phyloP scores from a whole-genome alignment of 2,888 invertebrate species.

The Ennomos fuscantarius region DNA sequence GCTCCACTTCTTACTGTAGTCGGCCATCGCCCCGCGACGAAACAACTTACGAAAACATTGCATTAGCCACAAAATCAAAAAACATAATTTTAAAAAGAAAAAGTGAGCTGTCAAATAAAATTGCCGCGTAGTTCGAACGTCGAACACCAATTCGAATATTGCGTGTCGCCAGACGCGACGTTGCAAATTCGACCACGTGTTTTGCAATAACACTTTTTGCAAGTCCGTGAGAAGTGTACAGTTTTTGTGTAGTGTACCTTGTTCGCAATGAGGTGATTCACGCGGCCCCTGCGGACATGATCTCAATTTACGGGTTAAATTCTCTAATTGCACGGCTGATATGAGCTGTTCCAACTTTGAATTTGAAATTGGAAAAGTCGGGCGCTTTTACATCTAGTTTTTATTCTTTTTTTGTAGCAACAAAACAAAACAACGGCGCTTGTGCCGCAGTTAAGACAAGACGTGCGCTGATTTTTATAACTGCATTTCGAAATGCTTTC shows the following conservation, averaged over 20 bases:
- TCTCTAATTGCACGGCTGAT: constrained; percentile 57
- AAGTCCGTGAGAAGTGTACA: constrained; percentile 43
- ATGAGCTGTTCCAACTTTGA: constrained; percentile 29
- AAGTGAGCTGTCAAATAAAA: constrained; percentile 47
- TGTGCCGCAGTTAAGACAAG: constrained; percentile 27
- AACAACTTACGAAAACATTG: constrained; percentile 54
- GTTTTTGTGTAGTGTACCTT: constrained; percentile 42
- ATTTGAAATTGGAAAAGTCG: constrained; percentile 19
- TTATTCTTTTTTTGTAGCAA: constrained; percentile 1
- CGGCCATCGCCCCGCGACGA: constrained; percentile 78
- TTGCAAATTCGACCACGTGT: constrained; percentile 39
- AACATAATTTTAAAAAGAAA: constrained; percentile 42
- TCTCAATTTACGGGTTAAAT: constrained; percentile 66
- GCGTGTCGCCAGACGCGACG: constrained; percentile 37
- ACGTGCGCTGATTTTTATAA: constrained; percentile 31
- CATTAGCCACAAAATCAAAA: constrained; percentile 43
- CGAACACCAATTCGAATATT: constrained; percentile 32
- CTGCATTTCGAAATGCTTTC: constrained; percentile 54
- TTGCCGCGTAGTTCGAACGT: constrained; percentile 39
- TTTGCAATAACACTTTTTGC: constrained; percentile 45
- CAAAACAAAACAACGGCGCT: constrained; percentile 15
- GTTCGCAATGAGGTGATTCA: constrained; percentile 66
- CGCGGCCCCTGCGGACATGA: constrained; percentile 64
- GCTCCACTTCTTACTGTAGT: constrained; percentile 68
- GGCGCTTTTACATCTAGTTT: neutral